A percentile compares a stretch with the other conserved stretches of the same genome.
Conservation (phyloP, 2,797 vertebrate genomes). For the Megalops cyprinoides region DNA sequence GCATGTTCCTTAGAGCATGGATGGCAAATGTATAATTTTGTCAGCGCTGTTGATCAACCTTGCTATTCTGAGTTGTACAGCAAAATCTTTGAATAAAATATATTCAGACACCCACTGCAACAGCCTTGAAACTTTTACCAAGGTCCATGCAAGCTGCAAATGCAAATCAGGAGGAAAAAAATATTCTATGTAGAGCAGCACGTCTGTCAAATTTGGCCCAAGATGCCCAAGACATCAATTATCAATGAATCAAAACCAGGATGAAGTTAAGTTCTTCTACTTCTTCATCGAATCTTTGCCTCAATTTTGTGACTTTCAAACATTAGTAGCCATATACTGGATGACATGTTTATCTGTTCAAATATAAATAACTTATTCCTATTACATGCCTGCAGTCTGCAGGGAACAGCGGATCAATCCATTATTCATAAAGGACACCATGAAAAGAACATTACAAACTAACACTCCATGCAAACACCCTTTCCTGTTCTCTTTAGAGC, state of each 20-base stretch:
- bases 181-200: background rate
- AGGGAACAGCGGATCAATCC: background rate
- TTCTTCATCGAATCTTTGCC: background rate
- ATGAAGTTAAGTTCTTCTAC: background rate
- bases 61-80: background rate
- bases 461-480: too few relatives aligned
- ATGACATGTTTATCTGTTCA: background rate
- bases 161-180: background rate
- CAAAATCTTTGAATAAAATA: background rate
- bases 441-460: too few relatives aligned
- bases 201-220: background rate
- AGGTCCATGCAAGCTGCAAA: background rate
- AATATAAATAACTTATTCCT: background rate
- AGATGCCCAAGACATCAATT: background rate
- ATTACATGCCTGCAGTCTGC: background rate
- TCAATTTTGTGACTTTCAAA: background rate
- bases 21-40: too few relatives aligned
- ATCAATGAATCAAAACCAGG: background rate
- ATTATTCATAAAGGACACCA: background rate
- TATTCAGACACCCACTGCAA: background rate
- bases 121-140: background rate
- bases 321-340: background rate
- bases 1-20: too few relatives aligned
- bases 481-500: too few relatives aligned
- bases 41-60: too few relatives aligned